Conservation (phyloP, 1,140 invertebrate species). For the Whitmania pigra region DNA sequence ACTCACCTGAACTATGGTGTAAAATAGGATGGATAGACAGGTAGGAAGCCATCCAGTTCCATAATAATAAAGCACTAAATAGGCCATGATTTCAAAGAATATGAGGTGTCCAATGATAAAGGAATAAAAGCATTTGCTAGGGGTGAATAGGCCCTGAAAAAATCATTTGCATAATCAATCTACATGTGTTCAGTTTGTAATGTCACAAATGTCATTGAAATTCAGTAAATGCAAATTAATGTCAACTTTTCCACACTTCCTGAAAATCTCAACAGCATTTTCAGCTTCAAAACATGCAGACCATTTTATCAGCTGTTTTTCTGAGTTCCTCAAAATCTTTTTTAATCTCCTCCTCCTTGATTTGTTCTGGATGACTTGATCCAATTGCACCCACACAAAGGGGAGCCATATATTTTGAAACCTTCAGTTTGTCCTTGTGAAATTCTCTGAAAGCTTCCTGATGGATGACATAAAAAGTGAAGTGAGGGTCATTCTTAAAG, state of each 20-base stretch:
- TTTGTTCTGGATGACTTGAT: conserved; percentile 19
- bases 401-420: conserved; percentile 37
- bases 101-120: conserved; percentile 36
- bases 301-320: conserved; percentile 36
- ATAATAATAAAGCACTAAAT: conserved; percentile 34
- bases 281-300: conserved; percentile 21
- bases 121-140: conserved; percentile 36
- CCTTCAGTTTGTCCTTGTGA: conserved; percentile 33
- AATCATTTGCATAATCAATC: not conserved
- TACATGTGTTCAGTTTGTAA: not conserved
- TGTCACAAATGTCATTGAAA: not conserved
- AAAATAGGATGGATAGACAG: conserved; percentile 31
- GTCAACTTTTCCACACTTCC: not conserved
- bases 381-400: conserved; percentile 33
- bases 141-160: conserved; percentile 38
- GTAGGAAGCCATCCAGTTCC: conserved; percentile 37
- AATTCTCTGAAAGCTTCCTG: conserved; percentile 40
- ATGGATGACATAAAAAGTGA: conserved; percentile 8
- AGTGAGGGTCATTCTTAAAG: no score
- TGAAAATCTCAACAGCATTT: not conserved
- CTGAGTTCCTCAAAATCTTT: conserved; percentile 35
- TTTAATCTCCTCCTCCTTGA: conserved; percentile 20
- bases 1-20: conserved; percentile 36
- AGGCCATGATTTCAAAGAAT: conserved; percentile 35
- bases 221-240: not conserved